These are phyloP conservation scores for Andrena fulva DNA, from an alignment of 2,888 invertebrate genomes.

Conservation along the genomic window DNA sequence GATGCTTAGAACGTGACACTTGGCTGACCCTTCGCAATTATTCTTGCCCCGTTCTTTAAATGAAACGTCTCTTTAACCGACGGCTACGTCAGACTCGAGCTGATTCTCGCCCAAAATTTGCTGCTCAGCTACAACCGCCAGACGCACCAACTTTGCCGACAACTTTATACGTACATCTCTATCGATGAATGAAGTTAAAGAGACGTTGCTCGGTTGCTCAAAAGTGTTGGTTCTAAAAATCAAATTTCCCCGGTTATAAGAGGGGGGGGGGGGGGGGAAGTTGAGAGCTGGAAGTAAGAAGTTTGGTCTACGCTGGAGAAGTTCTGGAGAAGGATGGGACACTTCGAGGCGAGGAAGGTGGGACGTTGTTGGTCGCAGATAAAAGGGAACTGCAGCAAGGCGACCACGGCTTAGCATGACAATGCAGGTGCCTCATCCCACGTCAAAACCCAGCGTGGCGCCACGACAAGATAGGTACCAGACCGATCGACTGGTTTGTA, in stretches of 20 bases:
- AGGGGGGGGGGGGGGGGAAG: background rate
- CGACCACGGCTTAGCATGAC: constrained; percentile 81
- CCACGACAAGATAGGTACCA: constrained; percentile 76
- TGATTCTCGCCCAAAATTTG: background rate
- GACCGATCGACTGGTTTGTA: constrained; percentile 78
- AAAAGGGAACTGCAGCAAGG: constrained; percentile 69
- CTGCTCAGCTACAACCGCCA: too few species aligned
- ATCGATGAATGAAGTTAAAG: background rate
- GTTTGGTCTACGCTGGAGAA: background rate
- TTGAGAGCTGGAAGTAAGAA: background rate
- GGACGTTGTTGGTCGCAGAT: constrained; percentile 73
- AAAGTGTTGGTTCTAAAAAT: background rate
- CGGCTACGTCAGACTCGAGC: background rate
- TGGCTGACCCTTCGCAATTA: constrained; percentile 50
- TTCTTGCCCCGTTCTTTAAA: constrained; percentile 39
- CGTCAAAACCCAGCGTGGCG: constrained; percentile 85
- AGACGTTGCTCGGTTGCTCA: background rate
- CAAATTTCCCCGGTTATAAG: too few species aligned
- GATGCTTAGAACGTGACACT: constrained; percentile 68
- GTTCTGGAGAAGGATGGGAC: constrained; percentile 20
- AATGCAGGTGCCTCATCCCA: constrained; percentile 85
- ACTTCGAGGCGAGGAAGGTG: constrained; percentile 45
- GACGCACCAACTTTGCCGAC: too few species aligned
- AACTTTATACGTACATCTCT: too few species aligned
- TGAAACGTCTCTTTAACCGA: constrained; percentile 27